Percentiles rank a stretch among this genome's conserved stretches.
These are phyloP conservation scores for Monopis laevigella DNA, from an alignment of 2,888 invertebrate genomes.

Conservation along the genomic window DNA sequence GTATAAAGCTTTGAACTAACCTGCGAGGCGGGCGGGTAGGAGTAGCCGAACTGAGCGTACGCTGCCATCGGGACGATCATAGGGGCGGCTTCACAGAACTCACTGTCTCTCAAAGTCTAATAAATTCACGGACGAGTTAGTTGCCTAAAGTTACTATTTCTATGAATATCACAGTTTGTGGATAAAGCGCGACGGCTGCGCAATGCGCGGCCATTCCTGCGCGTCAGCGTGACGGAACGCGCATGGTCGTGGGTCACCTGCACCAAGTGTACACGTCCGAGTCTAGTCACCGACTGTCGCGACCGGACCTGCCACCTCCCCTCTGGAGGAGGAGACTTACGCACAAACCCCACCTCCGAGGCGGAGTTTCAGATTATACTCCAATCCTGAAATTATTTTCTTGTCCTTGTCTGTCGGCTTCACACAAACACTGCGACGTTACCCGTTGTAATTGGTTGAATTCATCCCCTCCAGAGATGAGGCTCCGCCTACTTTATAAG, in stretches of 20 bases:
- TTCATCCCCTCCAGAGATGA: constrained; percentile 34
- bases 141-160: constrained; percentile 28
- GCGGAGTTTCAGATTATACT: constrained; percentile 29
- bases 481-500: constrained; percentile 32
- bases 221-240: constrained; percentile 51
- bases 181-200: constrained; percentile 52
- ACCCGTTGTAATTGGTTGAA: constrained; percentile 34
- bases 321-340: constrained; percentile 58
- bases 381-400: constrained; percentile 45
- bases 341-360: constrained; percentile 40
- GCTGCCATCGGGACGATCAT: constrained; percentile 74
- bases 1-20: too few relatives aligned
- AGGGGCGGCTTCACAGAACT: constrained; percentile 63
- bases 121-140: constrained; percentile 49
- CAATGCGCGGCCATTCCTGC: constrained; percentile 56
- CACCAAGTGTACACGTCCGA: constrained; percentile 48
- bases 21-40: constrained; percentile 93
- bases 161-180: constrained; percentile 42
- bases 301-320: constrained; percentile 55
- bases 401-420: constrained; percentile 45
- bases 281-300: constrained; percentile 61
- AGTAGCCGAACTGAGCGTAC: constrained; percentile 92
- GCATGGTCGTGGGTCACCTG: constrained; percentile 47
- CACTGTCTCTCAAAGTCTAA: constrained; percentile 64
- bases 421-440: constrained; percentile 21